These are phyloP conservation scores for Drosophila orosa DNA, from an alignment of 1,140 invertebrate species.

Conservation along the genomic window DNA sequence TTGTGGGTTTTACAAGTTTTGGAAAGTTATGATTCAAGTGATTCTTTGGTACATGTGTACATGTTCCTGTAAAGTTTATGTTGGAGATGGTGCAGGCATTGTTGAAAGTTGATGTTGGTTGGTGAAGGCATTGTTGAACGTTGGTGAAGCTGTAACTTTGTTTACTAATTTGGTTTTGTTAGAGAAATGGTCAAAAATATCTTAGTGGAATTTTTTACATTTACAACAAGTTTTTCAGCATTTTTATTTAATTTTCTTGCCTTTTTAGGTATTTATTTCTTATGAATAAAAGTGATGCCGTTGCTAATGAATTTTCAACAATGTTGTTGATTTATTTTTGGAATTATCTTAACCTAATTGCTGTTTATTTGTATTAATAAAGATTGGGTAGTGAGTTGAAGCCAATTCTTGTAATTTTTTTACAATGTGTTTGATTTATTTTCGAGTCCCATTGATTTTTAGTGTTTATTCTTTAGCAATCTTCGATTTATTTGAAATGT, in stretches of 20 bases:
- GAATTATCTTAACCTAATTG: background rate
- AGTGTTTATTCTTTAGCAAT: background rate
- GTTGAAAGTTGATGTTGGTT: background rate
- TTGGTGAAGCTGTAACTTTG: background rate
- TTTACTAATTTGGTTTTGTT: background rate
- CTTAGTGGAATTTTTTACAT: background rate
- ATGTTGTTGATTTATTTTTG: background rate
- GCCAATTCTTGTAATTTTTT: background rate
- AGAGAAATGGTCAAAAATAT: no score
- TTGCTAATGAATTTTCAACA: no score
- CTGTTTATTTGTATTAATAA: background rate
- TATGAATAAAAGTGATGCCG: no score
- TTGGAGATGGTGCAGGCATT: background rate
- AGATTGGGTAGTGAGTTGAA: background rate
- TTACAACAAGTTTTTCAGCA: background rate
- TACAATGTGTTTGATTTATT: background rate
- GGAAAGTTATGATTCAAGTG: background rate
- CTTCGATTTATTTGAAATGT: background rate
- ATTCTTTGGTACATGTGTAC: background rate
- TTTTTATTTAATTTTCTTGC: background rate
- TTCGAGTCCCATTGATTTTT: background rate
- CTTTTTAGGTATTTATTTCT: background rate
- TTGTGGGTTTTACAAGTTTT: background rate
- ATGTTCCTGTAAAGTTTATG: background rate
- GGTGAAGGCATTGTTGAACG: background rate